Base-by-base conservation (phyloP, 2,113 vertebrate genomes). In the Psittacara wagleri region DNA sequence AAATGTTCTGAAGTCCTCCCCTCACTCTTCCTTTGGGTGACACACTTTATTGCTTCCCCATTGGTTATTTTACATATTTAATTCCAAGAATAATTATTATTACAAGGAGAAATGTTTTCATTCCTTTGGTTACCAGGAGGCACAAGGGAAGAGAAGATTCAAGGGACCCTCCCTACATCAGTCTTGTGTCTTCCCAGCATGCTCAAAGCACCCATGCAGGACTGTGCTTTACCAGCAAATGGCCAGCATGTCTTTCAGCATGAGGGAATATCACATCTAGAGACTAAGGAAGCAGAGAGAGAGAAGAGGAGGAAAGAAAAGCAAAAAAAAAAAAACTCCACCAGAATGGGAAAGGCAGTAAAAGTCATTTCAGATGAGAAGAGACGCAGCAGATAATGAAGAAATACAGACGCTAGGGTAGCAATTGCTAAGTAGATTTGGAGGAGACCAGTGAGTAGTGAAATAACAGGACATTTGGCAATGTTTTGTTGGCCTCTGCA, bases 61-160 rank as follows among this genome's bases (percentile, higher is more conserved):
- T 74, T 70, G 63, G 64, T 86, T 88, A 80, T 57, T 82, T 92
- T 70, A 75, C 46, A 35, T 66, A 78, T 94, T 87, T 94, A 63
- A 88, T 93, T 92, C 41, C 64, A 94, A 62, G 29, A 81, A 68
- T 64, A 89, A 78, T 96, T 92, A 48, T 79, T 88, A 94, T 77
- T 76, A 76, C 43, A 91, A 66, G 88, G 8, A 77, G 66, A 37
- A 72, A 72, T 66, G 39, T 88, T 92, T 76, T 95, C 7, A 83
- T 91, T 91, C 61, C 85, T 85, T 69, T 83, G n/a, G 67, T 83
- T 92, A 62, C 57, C 28, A 81, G 64, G 76, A 92, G 57, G 69
- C 75, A 79, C 1, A 6, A 66, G 64, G 63, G 72, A 94, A 86
- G 14, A 43, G 87, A 85, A 70, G 48, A 74, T 43, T 89, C 54